Evolutionary conservation across 1,140 invertebrate genomes (phyloP).

Genomic region (Bradysia coprophila): DNA sequence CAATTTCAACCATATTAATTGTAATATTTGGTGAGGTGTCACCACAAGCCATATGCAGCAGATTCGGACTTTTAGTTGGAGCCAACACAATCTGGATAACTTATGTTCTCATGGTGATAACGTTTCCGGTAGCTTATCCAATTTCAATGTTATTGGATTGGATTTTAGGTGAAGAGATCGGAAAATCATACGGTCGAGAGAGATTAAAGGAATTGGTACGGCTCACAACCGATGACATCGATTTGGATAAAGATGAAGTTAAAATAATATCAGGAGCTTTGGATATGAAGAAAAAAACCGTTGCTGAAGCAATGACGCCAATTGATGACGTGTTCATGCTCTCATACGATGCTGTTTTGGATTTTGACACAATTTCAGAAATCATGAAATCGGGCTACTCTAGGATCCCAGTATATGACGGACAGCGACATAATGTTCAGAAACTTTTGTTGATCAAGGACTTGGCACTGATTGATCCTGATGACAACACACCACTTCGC

Average conservation of each 20-base stretch:
- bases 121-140: constrained; percentile 85
- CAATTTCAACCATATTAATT: constrained; percentile 80
- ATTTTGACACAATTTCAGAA: constrained; percentile 94
- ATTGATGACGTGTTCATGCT: constrained; percentile 94
- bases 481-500: constrained; percentile 88
- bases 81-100: constrained; percentile 89
- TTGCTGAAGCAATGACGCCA: constrained; percentile 85
- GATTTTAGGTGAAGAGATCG: constrained; percentile 88
- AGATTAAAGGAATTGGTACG: constrained; percentile 88
- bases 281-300: constrained; percentile 80
- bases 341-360: constrained; percentile 64
- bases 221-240: constrained; percentile 73
- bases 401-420: constrained; percentile 86
- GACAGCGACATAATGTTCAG: constrained; percentile 68
- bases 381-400: constrained; percentile 93
- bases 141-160: constrained; percentile 79
- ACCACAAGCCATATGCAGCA: constrained; percentile 82
- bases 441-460: constrained; percentile 96
- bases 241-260: constrained; percentile 88
- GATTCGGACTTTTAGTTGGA: constrained; percentile 88
- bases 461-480: constrained; percentile 91
- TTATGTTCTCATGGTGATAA: constrained; percentile 86
- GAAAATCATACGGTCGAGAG: constrained; percentile 91
- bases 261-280: constrained; percentile 94
- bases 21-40: constrained; percentile 96